Evolutionary conservation across 2,888 invertebrate species (phyloP).

Genomic region (Drosophila monieri): DNA sequence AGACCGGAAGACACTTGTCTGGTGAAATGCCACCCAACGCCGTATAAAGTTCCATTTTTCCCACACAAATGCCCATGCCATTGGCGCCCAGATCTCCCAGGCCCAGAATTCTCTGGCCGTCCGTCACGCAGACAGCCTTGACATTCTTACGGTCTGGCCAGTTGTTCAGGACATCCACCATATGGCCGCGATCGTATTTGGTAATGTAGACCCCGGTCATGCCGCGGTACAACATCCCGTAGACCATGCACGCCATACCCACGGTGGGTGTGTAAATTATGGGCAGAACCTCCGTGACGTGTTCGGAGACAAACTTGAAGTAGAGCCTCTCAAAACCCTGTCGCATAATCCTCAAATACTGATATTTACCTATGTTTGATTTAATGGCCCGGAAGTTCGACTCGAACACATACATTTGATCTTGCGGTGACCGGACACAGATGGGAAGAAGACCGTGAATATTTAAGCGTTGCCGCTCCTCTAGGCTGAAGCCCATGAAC

Average conservation of each 20-base stretch:
- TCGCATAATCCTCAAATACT: constrained; percentile 91
- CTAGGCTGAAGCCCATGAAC: constrained; percentile 85
- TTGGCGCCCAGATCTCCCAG: constrained; percentile 65
- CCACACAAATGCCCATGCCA: constrained; percentile 69
- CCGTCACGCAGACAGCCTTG: constrained; percentile 61
- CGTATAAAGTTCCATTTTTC: constrained; percentile 65
- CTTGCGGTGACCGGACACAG: constrained; percentile 92
- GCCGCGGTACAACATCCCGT: constrained; percentile 93
- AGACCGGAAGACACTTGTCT: constrained; percentile 38
- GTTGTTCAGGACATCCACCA: constrained; percentile 52
- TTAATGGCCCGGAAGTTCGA: constrained; percentile 91
- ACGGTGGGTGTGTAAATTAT: constrained; percentile 99
- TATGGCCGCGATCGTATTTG: constrained; percentile 51
- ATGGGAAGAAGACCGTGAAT: constrained; percentile 97
- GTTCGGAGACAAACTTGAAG: constrained; percentile 92
- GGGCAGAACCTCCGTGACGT: constrained; percentile 95
- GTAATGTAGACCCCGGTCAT: constrained; percentile 92
- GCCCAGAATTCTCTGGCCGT: constrained; percentile 65
- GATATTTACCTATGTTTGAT: constrained; percentile 94
- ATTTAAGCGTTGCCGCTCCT: constrained; percentile 95
- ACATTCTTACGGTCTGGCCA: constrained; percentile 55
- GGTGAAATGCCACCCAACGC: constrained; percentile 55
- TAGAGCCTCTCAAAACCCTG: constrained; percentile 97
- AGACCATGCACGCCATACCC: constrained; percentile 97
- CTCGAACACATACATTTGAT: constrained; percentile 92